A percentile compares a stretch with the other conserved stretches of the same genome.
Evolutionary conservation across 92 coral and sea anemone species (phyloP).

Genomic region (Muricea muricata): DNA sequence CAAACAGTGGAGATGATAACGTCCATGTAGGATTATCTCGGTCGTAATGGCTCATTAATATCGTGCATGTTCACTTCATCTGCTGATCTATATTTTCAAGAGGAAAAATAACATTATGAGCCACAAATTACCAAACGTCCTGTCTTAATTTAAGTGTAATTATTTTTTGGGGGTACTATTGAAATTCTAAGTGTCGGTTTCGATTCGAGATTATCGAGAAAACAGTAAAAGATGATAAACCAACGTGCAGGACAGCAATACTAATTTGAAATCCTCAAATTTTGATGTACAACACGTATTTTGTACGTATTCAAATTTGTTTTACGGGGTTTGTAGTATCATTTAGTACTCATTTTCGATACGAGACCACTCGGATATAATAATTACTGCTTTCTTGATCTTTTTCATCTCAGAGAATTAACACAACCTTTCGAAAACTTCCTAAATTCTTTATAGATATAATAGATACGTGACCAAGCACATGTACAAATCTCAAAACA

Average conservation of each 20-base stretch:
- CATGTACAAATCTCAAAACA: neutral
- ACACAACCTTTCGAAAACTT: too few relatives aligned
- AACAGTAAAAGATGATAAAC: neutral
- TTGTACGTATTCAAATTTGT: too few relatives aligned
- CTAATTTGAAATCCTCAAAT: too few relatives aligned
- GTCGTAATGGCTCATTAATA: neutral
- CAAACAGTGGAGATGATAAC: neutral
- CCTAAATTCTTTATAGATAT: too few relatives aligned
- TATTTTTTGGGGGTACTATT: neutral
- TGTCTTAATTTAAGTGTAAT: conserved; percentile 1
- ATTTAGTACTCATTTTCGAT: too few relatives aligned
- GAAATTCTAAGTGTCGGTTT: neutral
- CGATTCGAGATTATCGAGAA: neutral
- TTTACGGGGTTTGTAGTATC: too few relatives aligned
- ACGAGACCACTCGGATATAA: too few relatives aligned
- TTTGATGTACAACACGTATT: too few relatives aligned
- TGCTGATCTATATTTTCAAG: neutral
- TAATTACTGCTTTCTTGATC: too few relatives aligned
- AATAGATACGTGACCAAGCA: neutral
- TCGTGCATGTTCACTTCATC: neutral
- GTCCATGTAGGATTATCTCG: neutral
- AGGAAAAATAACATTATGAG: neutral
- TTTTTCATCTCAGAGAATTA: too few relatives aligned
- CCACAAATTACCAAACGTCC: neutral
- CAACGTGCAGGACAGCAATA: neutral